phyloP scores from a whole-genome alignment of 2,888 invertebrate genomes.

The Drosophila robusta region DNA sequence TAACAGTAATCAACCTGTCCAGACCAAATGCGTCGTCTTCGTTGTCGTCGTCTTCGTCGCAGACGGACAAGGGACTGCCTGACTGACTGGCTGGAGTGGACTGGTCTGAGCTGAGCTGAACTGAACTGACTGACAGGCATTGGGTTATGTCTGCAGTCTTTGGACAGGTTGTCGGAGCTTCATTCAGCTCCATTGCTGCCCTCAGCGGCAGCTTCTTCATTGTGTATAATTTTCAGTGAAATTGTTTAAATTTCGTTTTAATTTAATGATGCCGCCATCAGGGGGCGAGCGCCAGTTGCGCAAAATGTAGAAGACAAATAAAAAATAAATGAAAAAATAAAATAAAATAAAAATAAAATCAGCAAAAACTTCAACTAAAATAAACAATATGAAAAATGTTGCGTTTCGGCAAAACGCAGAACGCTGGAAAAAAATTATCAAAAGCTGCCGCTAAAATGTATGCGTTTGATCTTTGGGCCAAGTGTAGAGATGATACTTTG shows the following conservation, averaged over 20 bases:
- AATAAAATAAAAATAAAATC: conserved; percentile 24
- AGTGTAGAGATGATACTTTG: conserved; percentile 60
- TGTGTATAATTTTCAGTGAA: conserved; percentile 80
- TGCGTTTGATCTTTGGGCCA: conserved; percentile 78
- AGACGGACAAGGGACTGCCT: conserved; percentile 42
- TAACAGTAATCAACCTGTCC: conserved; percentile 82
- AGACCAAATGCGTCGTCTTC: conserved; percentile 61
- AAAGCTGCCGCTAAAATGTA: conserved; percentile 79
- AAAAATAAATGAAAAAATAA: conserved; percentile 19
- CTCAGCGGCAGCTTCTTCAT: conserved; percentile 54
- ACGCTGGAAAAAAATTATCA: conserved; percentile 69
- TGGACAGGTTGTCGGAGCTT: conserved; percentile 61
- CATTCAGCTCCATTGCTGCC: conserved; percentile 49
- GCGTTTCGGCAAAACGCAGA: conserved; percentile 54
- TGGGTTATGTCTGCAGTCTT: conserved; percentile 44
- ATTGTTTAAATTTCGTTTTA: conserved; percentile 82
- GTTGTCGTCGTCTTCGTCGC: conserved; percentile 15
- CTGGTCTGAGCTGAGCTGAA: conserved; percentile 1
- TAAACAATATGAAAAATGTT: conserved; percentile 75
- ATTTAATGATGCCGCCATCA: conserved; percentile 77
- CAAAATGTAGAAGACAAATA: conserved; percentile 38
- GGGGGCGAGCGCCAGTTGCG: conserved; percentile 72
- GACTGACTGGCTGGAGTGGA: conserved; percentile 24
- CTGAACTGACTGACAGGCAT: conserved; percentile 47
- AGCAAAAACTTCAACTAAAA: conserved; percentile 48